Evolutionary conservation across 1,140 invertebrate species (phyloP), one percentile per base, ranked within the genome.

Genomic region (Trichogramma pretiosum): DNA sequence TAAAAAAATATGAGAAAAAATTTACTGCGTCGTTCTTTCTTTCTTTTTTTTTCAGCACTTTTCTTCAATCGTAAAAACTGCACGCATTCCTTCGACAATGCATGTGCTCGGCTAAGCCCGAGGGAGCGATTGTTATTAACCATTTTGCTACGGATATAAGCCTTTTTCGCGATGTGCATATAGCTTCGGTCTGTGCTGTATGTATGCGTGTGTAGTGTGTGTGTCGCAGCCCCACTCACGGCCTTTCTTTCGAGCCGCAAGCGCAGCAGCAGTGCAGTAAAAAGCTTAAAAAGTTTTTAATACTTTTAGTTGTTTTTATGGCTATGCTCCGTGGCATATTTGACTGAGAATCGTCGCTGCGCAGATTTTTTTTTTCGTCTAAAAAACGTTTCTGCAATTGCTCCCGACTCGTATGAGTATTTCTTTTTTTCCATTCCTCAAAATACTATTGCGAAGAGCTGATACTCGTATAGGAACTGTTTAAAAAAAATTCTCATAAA

Each of bases 271-370:
- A 37, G 48, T 48, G 60, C 60, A 59, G 63, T 66, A 61, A 65
- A 65, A 66, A 59, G 53, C 57, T 56, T 56, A 60, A n/a, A n/a
- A 61, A 60, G 54, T 67, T 68, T 70, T 71, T 71, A 69, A 68
- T 71, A 70, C 65, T 71, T 70, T 68, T 60, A 62, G 61, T 67
- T 64, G 65, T 70, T 70, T 71, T 71, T 68, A 70, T 68, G 66
- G 61, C 63, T 59, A n/a, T n/a, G 57, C 57, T 59, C n/a, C 35
- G 47, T 37, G 62, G 61, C 57, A n/a, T n/a, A n/a, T n/a, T n/a
- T n/a, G n/a, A n/a, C n/a, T n/a, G n/a, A n/a, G n/a, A n/a, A n/a
- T n/a, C n/a, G n/a, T n/a, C n/a, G n/a, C n/a, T 59, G 62, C 53
- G 59, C 59, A 61, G 57, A 55, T 63, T 64, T 62, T 65, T 62